These are phyloP conservation scores for Macrochelys suwanniensis DNA, from an alignment of 2,797 vertebrate genomes.

Conservation along the genomic window DNA sequence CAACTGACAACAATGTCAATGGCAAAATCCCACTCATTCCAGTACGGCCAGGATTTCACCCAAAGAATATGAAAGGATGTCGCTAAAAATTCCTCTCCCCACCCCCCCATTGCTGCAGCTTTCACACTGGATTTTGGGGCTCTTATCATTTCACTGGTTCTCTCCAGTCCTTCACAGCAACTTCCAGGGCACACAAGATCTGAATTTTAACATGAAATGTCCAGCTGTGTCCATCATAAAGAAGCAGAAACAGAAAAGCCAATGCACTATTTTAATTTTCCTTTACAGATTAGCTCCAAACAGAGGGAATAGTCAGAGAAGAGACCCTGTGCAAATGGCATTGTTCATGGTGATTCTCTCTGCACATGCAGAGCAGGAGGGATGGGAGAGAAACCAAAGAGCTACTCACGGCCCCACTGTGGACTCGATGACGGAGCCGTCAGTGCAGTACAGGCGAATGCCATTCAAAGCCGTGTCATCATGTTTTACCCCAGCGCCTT, in stretches of 20 bases:
- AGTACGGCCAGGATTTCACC: neutral
- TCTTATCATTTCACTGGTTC: too few species aligned
- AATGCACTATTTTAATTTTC: too few species aligned
- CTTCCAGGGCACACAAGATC: too few species aligned
- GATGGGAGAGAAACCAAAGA: neutral
- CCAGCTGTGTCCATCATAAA: too few species aligned
- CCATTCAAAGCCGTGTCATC: slow-evolving; percentile 48
- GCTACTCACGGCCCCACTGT: slow-evolving; percentile 20
- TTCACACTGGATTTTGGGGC: too few species aligned
- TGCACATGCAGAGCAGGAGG: neutral
- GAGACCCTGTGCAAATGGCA: neutral
- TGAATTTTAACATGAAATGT: too few species aligned
- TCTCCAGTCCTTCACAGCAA: too few species aligned
- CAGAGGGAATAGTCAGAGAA: neutral
- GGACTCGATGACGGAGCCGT: neutral
- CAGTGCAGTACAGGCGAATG: slow-evolving; percentile 4
- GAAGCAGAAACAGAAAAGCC: too few species aligned
- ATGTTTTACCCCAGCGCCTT: neutral
- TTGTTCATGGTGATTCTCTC: neutral
- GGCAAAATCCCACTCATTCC: neutral
- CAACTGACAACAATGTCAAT: neutral
- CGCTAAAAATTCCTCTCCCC: neutral
- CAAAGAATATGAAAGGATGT: neutral
- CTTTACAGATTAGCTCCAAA: too few species aligned
- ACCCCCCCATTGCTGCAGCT: neutral